Percentiles rank a stretch among this genome's conserved stretches.
Evolutionary conservation across 2,113 vertebrate genomes (phyloP).

Genomic region (Spilogale gracilis): DNA sequence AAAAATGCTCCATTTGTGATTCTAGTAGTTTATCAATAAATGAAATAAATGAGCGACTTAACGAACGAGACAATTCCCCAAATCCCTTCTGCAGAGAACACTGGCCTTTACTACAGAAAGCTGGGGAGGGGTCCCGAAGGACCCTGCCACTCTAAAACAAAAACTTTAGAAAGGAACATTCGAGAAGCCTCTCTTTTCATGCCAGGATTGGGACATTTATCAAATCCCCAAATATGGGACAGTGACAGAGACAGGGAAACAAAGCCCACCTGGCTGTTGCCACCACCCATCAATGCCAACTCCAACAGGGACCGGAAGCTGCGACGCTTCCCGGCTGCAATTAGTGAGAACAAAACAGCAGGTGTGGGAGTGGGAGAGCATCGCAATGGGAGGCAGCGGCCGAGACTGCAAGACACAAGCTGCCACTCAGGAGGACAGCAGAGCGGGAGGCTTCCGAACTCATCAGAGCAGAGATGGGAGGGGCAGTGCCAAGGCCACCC

Average conservation of each 20-base stretch:
- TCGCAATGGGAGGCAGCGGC: background rate
- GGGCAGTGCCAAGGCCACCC: background rate
- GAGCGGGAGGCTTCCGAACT: background rate
- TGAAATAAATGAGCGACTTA: background rate
- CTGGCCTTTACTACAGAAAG: background rate
- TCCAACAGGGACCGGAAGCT: slow-evolving; percentile 53
- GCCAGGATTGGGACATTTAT: background rate
- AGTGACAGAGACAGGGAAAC: background rate
- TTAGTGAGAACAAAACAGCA: slow-evolving; percentile 63
- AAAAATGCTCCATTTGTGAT: background rate
- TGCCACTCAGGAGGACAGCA: background rate
- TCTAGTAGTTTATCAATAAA: background rate
- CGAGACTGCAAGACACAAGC: background rate
- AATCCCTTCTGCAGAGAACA: background rate
- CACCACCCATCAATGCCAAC: slow-evolving; percentile 41
- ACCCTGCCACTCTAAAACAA: background rate
- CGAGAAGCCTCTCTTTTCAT: background rate
- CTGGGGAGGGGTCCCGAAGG: background rate
- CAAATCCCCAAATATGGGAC: background rate
- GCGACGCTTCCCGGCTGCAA: slow-evolving; percentile 47
- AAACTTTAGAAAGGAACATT: background rate
- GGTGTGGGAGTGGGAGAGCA: background rate
- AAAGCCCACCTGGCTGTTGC: slow-evolving; percentile 31
- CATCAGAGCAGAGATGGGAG: background rate
- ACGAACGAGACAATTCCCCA: background rate